Base-by-base conservation (phyloP, 2,797 vertebrate species). In the Ataeniobius toweri region DNA sequence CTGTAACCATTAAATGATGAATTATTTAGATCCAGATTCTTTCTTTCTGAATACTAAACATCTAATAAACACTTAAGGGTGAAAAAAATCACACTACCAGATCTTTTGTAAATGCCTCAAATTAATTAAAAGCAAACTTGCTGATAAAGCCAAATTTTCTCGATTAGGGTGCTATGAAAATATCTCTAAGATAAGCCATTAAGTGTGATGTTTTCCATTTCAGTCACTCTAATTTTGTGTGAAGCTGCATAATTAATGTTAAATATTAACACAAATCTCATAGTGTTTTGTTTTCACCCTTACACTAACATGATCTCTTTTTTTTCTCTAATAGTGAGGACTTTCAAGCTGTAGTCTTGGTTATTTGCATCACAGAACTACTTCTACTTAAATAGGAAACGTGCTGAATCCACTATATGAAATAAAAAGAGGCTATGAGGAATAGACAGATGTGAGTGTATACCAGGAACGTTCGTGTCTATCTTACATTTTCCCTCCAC, bases 401-500 rank as follows among this genome's bases (percentile, higher is more conserved):
- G 89, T 93, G 92, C 92, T 90, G 90, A 91, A 88, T 91, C 86
- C 80, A 93, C 92, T 93, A 93, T 80, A 81, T 83, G 90, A 93
- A 69, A 46, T 13, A 81, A 90, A 90, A 89, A 86, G 84, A 79
- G 86, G 83, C 92, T 92, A 94, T 80, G 76, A 86, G 83, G 92
- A 89, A 91, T 81, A 89, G 91, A 93, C 88, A 93, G 91, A 89
- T 90, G 85, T 90, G 88, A 92, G 89, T 89, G 92, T 93, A 90
- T 91, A 93, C 92, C 90, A 92, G 89, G 89, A 91, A 88, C 89
- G 89, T 92, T 92, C 77, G 86, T 93, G 93, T 92, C 91, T 90
- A 91, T 94, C 93, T 94, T 93, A 94, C 93, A 94, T 94, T 93
- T 93, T 94, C 93, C 92, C 93, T 94, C 93, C 94, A 94, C 94